Base-by-base conservation (phyloP, 2,888 invertebrate species). In the Homarus gammarus region DNA sequence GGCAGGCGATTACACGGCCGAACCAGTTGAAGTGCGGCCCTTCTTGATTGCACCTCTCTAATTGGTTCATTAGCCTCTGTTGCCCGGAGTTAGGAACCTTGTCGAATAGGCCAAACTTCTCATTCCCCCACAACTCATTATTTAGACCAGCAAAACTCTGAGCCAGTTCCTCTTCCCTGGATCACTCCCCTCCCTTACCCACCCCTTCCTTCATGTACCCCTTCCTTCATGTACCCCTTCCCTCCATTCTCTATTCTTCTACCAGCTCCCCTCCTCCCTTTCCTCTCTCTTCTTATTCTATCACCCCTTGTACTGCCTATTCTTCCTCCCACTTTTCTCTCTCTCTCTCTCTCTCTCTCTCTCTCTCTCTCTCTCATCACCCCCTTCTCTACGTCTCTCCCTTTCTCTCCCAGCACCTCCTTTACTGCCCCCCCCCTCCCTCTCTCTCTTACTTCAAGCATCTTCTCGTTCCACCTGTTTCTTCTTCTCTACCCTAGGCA, bases 21-120 rank as follows among this genome's bases (percentile, higher is more conserved):
- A 86, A 78, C 78, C 86, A 86, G 86, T 86, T 86, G 86, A 77
- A 86, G 86, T 77, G 86, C 68, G 78, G 77, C 70, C 86, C 78
- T 68, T 86, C 86, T 86, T 86, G 86, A 86, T 86, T 86, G 86
- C 86, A 33, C 86, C 68, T 68, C 78, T 86, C 86, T 86, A 86
- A 86, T 86, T 86, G 86, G 77, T 86, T 86, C 86, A 86, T 86
- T 86, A 86, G 86, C 86, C 86, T 86, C 64, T 56, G 86, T 86
- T 77, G 84, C 78, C 86, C 36, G 78, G 86, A 86, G 86, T 86
- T 86, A 77, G 78, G 72, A 64, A 84, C 72, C 49, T 73, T 84
- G 84, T 84, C 84, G 56, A 56, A 84, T 72, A 84, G 73, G 56
- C 84, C 84, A 84, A 84, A 84, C 84, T 73, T 84, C 84, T 84